Evolutionary conservation across 2,113 vertebrate genomes (phyloP).

Genomic region (Hypomesus transpacificus): DNA sequence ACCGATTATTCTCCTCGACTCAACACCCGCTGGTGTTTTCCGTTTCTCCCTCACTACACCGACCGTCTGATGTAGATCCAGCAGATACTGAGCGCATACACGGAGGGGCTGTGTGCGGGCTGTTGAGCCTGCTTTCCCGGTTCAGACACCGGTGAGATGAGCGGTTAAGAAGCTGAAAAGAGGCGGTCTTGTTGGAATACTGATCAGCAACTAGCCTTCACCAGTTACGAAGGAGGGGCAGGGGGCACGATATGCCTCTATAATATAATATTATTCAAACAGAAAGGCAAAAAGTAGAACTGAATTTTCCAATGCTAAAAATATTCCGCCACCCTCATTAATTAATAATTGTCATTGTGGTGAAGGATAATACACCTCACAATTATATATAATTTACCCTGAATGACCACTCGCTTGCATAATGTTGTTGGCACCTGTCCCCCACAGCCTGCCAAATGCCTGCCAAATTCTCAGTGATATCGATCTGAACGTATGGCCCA

Average conservation of each 20-base stretch:
- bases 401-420: slow-evolving; percentile 31
- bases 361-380: slow-evolving; percentile 44
- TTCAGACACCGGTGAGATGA: slow-evolving; percentile 51
- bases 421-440: slow-evolving; percentile 44
- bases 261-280: not conserved
- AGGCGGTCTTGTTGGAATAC: slow-evolving; percentile 75
- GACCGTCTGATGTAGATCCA: slow-evolving; percentile 49
- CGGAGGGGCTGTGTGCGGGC: slow-evolving; percentile 59
- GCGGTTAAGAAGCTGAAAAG: slow-evolving; percentile 47
- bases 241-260: not conserved
- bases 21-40: slow-evolving; percentile 69
- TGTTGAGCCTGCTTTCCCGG: slow-evolving; percentile 70
- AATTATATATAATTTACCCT: slow-evolving; percentile 34
- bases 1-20: slow-evolving; percentile 70
- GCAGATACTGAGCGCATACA: slow-evolving; percentile 47
- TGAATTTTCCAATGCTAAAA: not conserved
- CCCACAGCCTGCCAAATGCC: slow-evolving; percentile 22
- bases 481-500: slow-evolving; percentile 29
- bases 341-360: not conserved
- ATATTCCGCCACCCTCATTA: not conserved
- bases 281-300: not conserved
- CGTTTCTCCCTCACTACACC: slow-evolving; percentile 50
- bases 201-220: slow-evolving; percentile 72
- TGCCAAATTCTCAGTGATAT: slow-evolving; percentile 35
- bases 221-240: slow-evolving; percentile 61